phyloP scores from a whole-genome alignment of 2,888 invertebrate genomes.

The Drosophila atripex region DNA sequence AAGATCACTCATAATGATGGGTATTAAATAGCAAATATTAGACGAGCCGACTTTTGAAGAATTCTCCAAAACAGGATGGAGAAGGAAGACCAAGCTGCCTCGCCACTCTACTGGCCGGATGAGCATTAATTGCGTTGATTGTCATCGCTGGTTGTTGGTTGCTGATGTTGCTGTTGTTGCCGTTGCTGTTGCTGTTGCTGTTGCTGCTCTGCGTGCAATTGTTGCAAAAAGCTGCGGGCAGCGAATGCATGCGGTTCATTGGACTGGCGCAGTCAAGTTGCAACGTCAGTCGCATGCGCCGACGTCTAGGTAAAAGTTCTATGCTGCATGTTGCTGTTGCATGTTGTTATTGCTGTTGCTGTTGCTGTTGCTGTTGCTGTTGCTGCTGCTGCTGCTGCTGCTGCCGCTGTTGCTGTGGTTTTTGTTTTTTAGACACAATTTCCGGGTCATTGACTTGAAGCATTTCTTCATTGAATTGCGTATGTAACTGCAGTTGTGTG shows the following conservation, averaged over 20 bases:
- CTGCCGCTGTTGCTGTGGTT: slow-evolving; percentile 63
- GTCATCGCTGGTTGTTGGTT: slow-evolving; percentile 58
- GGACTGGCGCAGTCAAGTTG: slow-evolving; percentile 64
- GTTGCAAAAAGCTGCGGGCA: slow-evolving; percentile 75
- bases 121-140: slow-evolving; percentile 81
- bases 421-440: slow-evolving; percentile 83
- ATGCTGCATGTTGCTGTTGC: slow-evolving; percentile 53
- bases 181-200: slow-evolving; percentile 45
- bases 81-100: slow-evolving; percentile 41
- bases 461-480: slow-evolving; percentile 82
- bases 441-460: slow-evolving; percentile 84
- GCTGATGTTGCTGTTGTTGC: slow-evolving; percentile 57
- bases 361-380: no score
- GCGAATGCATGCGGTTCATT: slow-evolving; percentile 71
- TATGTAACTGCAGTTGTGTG: slow-evolving; percentile 76
- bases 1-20: no score
- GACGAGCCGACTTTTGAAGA: slow-evolving; percentile 18
- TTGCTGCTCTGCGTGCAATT: slow-evolving; percentile 58
- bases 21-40: background rate
- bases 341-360: slow-evolving; percentile 53
- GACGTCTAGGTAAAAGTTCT: slow-evolving; percentile 79
- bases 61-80: slow-evolving; percentile 35
- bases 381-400: slow-evolving; percentile 57
- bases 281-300: slow-evolving; percentile 51
- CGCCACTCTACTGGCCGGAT: slow-evolving; percentile 66